Evolutionary conservation across 2,888 invertebrate genomes (phyloP), one percentile per base, ranked within the genome.

Genomic region (Tribolium freemani): DNA sequence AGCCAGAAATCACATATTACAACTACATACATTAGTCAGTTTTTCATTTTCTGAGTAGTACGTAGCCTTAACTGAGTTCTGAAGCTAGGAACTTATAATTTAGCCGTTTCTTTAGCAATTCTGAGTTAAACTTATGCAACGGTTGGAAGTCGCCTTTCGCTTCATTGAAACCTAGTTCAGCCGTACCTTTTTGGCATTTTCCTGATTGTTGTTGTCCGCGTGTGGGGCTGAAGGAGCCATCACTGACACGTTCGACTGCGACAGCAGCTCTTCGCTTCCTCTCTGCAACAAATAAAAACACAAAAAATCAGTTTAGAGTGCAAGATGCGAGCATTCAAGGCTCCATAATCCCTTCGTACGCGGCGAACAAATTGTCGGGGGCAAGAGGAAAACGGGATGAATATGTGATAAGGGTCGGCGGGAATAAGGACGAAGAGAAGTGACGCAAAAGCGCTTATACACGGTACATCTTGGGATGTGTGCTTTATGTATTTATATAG

Each of bases 181-280:
- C 80, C 90, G 90, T 88, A 97, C 97, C 93, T 97, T 97, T 90
- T 97, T 97, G 86, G 97, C 97, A 83, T 92, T 91, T 88, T 93
- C 93, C 86, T 93, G 93, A 89, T 97, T 97, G 89, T 96, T 97
- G 90, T 96, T 96, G 88, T 97, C 96, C 79, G 94, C 91, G 85
- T 94, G 93, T 80, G 94, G 95, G 88, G 96, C 96, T 89, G 94
- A 94, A 85, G 94, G 94, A 88, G 95, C 94, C 93, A 96, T 96
- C 87, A 94, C 93, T 89, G 94, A 94, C 87, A 97, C 95, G 90
- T 94, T 94, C 89, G 94, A 94, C 90, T 96, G 96, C 89, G 96
- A 96, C 88, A 97, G 92, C 89, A 97, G 93, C 92, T 97, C 97
- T 93, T 97, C 97, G 88, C 96, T 96, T 90, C 97, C 97, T 90